Evolutionary conservation across 2,797 vertebrate species (phyloP).

Genomic region (Alca torda): DNA sequence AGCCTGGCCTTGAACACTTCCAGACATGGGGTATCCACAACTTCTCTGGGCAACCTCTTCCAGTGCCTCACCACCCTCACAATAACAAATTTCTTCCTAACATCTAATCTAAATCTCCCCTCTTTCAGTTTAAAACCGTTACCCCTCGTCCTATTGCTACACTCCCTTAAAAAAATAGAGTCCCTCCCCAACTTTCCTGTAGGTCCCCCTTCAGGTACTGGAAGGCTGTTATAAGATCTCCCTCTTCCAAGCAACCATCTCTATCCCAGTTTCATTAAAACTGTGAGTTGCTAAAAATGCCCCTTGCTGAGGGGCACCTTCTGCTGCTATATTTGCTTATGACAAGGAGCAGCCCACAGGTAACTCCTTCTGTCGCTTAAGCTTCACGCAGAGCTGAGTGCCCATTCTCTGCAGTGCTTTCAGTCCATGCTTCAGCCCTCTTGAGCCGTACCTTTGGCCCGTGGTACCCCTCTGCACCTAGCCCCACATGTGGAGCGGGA

Average conservation of each 20-base stretch:
- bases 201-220: neutral
- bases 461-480: neutral
- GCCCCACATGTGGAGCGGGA: neutral
- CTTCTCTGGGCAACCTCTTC: neutral
- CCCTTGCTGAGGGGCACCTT: neutral
- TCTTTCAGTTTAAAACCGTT: neutral
- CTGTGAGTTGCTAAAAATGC: neutral
- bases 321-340: neutral
- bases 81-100: neutral
- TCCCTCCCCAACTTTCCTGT: neutral
- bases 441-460: neutral
- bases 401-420: neutral
- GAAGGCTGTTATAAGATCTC: neutral
- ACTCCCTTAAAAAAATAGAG: neutral
- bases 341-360: neutral
- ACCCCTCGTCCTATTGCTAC: neutral
- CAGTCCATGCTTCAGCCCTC: neutral
- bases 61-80: neutral
- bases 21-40: neutral
- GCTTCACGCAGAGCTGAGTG: rapidly evolving
- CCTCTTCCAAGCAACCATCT: neutral
- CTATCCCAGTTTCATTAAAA: neutral
- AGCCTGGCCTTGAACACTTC: neutral
- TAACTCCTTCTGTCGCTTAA: neutral
- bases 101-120: neutral